Percentiles rank a stretch among this genome's conserved stretches.
Evolutionary conservation across 92 coral and sea anemone species (phyloP).

Genomic region (Zoanthus gigantus): DNA sequence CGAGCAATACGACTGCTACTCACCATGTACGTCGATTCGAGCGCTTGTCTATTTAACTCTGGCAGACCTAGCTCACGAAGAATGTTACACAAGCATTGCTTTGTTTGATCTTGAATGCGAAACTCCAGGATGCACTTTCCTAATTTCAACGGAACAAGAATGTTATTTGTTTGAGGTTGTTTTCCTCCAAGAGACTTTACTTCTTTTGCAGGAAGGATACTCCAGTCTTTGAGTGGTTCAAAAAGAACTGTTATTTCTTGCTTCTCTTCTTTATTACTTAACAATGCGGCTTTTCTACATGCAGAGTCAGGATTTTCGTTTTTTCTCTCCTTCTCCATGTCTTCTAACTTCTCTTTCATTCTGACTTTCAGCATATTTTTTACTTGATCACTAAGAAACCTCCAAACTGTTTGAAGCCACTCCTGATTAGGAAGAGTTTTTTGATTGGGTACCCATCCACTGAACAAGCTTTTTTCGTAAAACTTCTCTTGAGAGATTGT

Average conservation of each 20-base stretch:
- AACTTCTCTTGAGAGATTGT: constrained; percentile 3
- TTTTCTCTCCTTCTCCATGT: neutral
- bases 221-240: neutral
- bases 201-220: constrained; percentile 4
- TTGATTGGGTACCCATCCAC: neutral
- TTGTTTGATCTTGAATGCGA: neutral
- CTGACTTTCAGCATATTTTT: neutral
- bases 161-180: neutral
- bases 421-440: constrained; percentile 31
- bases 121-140: constrained; percentile 57
- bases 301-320: too few relatives aligned
- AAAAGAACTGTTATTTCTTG: neutral
- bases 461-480: neutral
- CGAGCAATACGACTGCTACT: neutral
- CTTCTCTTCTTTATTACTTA: neutral
- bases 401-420: constrained; percentile 18
- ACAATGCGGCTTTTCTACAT: neutral
- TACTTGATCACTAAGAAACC: neutral
- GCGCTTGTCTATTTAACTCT: constrained; percentile 41
- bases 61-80: constrained; percentile 50
- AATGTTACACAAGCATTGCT: neutral
- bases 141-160: constrained; percentile 51
- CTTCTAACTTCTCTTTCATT: neutral
- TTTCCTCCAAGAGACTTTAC: neutral
- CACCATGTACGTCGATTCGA: neutral